Evolutionary conservation across 2,888 invertebrate genomes (phyloP).

Genomic region (Drosophila barbarae): DNA sequence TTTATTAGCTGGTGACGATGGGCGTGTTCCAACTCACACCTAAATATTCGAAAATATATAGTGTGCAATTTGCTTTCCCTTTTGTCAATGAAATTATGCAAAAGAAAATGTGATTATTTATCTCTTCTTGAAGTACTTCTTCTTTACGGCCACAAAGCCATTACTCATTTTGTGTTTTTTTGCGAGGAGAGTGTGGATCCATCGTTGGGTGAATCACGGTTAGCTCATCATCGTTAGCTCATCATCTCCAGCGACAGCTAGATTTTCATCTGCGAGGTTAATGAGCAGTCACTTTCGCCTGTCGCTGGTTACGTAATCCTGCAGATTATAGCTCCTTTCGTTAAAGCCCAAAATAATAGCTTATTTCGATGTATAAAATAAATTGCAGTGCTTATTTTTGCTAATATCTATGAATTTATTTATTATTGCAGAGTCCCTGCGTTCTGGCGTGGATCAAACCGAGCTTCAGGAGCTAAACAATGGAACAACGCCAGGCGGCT

Average conservation of each 20-base stretch:
- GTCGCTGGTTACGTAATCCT: constrained; percentile 24
- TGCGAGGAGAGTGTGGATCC: constrained; percentile 9
- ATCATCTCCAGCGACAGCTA: constrained; percentile 41
- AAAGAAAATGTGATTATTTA: constrained; percentile 30
- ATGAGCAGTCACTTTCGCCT: constrained; percentile 49
- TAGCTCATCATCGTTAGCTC: constrained; percentile 50
- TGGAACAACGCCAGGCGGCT: constrained; percentile 29
- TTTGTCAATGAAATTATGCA: constrained; percentile 40
- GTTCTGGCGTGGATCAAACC: constrained; percentile 62
- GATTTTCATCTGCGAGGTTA: constrained; percentile 25
- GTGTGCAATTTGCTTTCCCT: constrained; percentile 34
- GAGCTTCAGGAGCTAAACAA: constrained; percentile 59
- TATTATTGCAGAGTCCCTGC: constrained; percentile 52
- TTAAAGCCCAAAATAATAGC: background rate
- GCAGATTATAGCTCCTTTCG: background rate
- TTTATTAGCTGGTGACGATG: constrained; percentile 22
- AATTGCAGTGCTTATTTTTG: background rate
- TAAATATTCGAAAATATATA: background rate
- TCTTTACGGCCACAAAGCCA: constrained; percentile 21
- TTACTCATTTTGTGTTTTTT: constrained; percentile 23
- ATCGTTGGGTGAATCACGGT: constrained; percentile 33
- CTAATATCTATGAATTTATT: background rate
- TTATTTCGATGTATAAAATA: background rate
- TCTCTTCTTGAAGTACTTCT: constrained; percentile 3
- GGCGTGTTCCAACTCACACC: constrained; percentile 26